phyloP scores from a whole-genome alignment of 2,888 invertebrate species.

The Rugalucina vietnamica region DNA sequence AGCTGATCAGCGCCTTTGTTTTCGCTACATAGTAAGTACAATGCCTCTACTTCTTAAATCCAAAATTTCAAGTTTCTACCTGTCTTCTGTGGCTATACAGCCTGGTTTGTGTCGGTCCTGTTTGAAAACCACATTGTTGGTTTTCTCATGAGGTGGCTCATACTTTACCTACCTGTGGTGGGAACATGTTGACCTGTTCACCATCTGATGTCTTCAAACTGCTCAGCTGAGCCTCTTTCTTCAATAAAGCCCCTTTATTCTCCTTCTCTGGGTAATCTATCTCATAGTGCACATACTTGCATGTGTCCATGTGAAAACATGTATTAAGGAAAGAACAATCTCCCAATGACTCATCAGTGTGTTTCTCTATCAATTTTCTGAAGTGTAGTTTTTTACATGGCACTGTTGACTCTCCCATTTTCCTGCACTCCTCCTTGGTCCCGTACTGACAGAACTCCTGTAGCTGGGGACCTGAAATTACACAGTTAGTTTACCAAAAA shows the following conservation, averaged over 20 bases:
- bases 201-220: conserved; percentile 54
- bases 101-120: too few relatives aligned
- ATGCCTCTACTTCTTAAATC: too few relatives aligned
- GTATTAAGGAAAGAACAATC: conserved; percentile 99
- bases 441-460: conserved; percentile 98
- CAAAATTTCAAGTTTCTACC: too few relatives aligned
- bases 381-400: conserved; percentile 96
- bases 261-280: conserved; percentile 88
- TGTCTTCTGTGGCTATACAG: too few relatives aligned
- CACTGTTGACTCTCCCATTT: conserved; percentile 84
- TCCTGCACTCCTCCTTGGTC: conserved; percentile 93
- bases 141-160: too few relatives aligned
- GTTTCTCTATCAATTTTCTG: conserved; percentile 97
- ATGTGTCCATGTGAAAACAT: conserved; percentile 99
- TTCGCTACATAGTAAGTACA: too few relatives aligned
- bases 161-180: conserved; percentile 81
- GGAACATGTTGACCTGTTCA: conserved; percentile 79
- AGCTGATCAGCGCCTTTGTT: too few relatives aligned
- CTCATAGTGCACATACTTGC: conserved; percentile 99
- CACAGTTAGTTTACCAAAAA: too few relatives aligned
- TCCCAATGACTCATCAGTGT: conserved; percentile 96
- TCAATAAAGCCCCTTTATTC: conserved; percentile 62
- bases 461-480: conserved; percentile 82
- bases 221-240: conserved; percentile 67
- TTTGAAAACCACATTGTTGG: too few relatives aligned